Base-by-base conservation (phyloP, 2,888 invertebrate genomes). In the Mesodorylaimus sp. region DNA sequence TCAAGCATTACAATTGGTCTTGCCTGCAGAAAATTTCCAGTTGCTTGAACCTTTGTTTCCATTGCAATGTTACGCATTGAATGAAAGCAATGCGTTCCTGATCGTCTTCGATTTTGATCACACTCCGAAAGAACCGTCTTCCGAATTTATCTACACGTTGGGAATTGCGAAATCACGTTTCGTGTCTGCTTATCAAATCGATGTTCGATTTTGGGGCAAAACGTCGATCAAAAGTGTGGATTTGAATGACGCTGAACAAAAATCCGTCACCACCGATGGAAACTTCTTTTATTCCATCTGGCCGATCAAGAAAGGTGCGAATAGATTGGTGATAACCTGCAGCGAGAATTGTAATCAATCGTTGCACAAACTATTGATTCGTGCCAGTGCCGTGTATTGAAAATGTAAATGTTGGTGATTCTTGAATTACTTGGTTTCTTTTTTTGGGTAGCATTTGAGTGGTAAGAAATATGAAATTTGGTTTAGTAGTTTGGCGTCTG, bases 21-120 rank as follows among this genome's bases (percentile, higher is more conserved):
- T 50, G 28, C 26, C 16, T 25, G 38, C 19, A 19, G 47, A 27
- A 32, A 23, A 36, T 16, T 25, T 50, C 16, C 43, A 29, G n/a
- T 5, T 48, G 24, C 27, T 32, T 16, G 48, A 32, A 3, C 19
- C n/a, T 19, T 13, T 50, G 3, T 49, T 39, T 24, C 50, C 50
- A 3, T 21, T 50, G 48, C 50, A 50, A 24, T 50, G 50, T 25
- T 50, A 50, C 27, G 48, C 50, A 16, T 47, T 50, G 24, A 50
- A 48, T 41, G 50, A 50, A 26, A 23, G 27, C 13, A 19, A 50
- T 13, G 27, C 25, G 13, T 50, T 50, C 29, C 50, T 36, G 3
- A 24, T 50, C 5, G 21, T 50, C 23, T 50, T 50, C 28, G 7
- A 39, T 23, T 21, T 13, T 13, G 10, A 10, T 10, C 41, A 39